These are phyloP conservation scores for Rhagologus leucostigma DNA, from an alignment of 2,113 vertebrate genomes.

Conservation along the genomic window DNA sequence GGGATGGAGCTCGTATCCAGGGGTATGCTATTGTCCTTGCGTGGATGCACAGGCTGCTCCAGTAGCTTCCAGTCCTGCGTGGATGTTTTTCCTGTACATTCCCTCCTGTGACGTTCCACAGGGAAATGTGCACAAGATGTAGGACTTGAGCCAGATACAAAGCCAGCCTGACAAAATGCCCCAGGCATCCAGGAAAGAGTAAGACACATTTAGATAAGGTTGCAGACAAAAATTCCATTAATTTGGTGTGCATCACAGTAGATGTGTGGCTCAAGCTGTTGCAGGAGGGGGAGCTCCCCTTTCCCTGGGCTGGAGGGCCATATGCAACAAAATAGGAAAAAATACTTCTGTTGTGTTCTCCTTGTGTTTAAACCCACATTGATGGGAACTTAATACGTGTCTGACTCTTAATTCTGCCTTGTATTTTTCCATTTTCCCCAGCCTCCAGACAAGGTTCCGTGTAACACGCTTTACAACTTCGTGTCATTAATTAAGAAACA, in stretches of 20 bases:
- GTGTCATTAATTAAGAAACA: slow-evolving; percentile 49
- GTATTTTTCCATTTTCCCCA: background rate
- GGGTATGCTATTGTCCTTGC: background rate
- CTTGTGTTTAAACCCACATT: background rate
- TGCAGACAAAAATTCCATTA: background rate
- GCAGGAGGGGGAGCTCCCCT: background rate
- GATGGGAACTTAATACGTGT: background rate
- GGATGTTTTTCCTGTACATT: background rate
- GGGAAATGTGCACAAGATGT: background rate
- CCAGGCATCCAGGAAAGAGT: background rate
- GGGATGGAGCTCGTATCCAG: background rate
- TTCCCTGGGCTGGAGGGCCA: background rate
- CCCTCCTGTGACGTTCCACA: rapidly evolving
- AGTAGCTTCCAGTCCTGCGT: background rate
- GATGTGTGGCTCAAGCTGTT: background rate
- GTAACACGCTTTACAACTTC: background rate
- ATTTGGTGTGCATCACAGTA: background rate
- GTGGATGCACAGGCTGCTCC: background rate
- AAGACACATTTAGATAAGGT: background rate
- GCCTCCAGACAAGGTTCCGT: background rate
- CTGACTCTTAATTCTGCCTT: background rate
- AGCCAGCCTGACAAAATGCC: slow-evolving; percentile 28
- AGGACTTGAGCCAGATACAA: background rate
- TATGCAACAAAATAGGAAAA: background rate
- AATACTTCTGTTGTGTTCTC: background rate